Base-by-base conservation (phyloP, 2,113 vertebrate genomes). In the Pipra filicauda region DNA sequence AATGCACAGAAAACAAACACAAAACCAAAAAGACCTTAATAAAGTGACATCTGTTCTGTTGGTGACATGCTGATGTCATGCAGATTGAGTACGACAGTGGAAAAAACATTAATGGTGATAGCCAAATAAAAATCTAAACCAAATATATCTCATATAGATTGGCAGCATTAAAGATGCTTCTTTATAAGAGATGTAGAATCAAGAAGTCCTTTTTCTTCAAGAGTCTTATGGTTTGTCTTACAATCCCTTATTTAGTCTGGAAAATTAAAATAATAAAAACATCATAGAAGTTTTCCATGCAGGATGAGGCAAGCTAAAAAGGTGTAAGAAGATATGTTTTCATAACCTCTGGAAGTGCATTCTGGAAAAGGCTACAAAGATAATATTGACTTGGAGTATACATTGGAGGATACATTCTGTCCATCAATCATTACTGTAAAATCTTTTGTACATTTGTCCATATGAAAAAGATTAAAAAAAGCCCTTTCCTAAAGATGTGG, bases 31-130 rank as follows among this genome's bases (percentile, higher is more conserved):
- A 74, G 11, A 27, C 18, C 8, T 6, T 67, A 76, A 65, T 64
- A 49, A 87, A 71, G n/a, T 91, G 72, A 82, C 94, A 97, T 93
- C 85, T 97, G 66, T 89, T 88, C 43, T 85, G 8, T 17, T 81
- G 66, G n/a, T 93, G 87, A 58, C 76, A 78, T 66, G 75, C 77
- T 94, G 70, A 78, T 97, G 75, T 95, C 93, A 86, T 24, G 11
- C 88, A 94, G 76, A 92, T 93, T 88, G 91, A 93, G 76, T 87
- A 46, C 88, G 69, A 77, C 71, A 71, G 43, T 41, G n/a, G 54
- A 89, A 96, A 89, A 80, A 94, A 41, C 54, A 70, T 51, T 69
- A 85, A 54, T 24, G 17, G 8, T 74, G n/a, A 70, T 64, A 93
- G 64, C 62, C 48, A 87, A 88, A 88, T 61, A 49, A 73, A 91